Conservation (phyloP, 1,140 invertebrate species). For the Tribolium castaneum region DNA sequence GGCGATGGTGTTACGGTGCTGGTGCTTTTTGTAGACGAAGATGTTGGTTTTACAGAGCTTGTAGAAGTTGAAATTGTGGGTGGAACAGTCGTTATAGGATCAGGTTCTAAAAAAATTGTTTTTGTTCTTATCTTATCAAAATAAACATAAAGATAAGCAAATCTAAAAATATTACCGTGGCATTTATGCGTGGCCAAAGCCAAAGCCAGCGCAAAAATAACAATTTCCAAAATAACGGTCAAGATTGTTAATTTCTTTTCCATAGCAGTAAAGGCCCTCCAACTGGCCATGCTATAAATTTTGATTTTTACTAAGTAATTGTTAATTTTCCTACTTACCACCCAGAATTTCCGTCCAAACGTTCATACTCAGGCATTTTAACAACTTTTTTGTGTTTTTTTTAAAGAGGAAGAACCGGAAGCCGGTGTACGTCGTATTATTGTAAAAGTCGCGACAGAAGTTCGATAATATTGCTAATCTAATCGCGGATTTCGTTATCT, state of each 20-base stretch:
- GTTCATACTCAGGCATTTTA: constrained; percentile 13
- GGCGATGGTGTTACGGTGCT: background rate
- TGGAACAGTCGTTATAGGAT: background rate
- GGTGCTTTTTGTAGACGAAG: background rate
- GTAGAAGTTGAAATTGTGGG: background rate
- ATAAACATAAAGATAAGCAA: background rate
- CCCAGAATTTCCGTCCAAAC: background rate
- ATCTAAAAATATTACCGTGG: background rate
- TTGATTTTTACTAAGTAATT: background rate
- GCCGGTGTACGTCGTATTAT: background rate
- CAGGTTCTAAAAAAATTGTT: background rate
- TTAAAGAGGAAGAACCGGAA: background rate
- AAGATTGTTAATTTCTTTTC: constrained; percentile 4
- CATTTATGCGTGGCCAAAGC: background rate
- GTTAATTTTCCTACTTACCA: background rate
- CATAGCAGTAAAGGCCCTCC: background rate
- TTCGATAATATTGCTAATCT: background rate
- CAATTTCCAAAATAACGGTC: background rate
- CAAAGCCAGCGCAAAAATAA: background rate
- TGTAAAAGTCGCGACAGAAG: background rate
- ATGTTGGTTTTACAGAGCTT: background rate
- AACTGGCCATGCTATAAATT: background rate
- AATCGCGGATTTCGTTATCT: background rate
- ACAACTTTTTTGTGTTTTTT: background rate
- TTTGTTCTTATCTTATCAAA: background rate